A percentile compares a stretch with the other conserved stretches of the same genome.
These are phyloP conservation scores for Hycleus cichorii DNA, from an alignment of 1,140 invertebrate species.

Conservation along the genomic window DNA sequence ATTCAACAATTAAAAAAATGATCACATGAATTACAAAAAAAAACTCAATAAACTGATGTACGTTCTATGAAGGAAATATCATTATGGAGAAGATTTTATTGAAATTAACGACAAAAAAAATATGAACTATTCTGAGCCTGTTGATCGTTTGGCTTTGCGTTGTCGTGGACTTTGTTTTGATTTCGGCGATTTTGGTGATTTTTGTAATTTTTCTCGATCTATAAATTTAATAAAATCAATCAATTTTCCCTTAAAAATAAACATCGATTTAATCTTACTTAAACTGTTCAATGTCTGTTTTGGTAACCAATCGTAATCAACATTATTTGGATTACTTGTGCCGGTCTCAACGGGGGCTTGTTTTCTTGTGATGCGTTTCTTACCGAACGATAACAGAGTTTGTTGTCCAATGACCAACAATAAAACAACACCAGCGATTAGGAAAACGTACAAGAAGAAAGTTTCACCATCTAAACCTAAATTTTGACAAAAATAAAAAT, in stretches of 20 bases:
- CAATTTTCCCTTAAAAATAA: neutral
- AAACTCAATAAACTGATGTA: neutral
- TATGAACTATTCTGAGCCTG: constrained; percentile 53
- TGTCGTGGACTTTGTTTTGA: constrained; percentile 61
- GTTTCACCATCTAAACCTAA: constrained; percentile 89
- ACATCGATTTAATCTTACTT: constrained; percentile 54
- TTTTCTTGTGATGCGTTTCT: constrained; percentile 53
- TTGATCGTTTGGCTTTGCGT: constrained; percentile 62
- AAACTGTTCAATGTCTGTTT: constrained; percentile 76
- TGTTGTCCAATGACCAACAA: constrained; percentile 87
- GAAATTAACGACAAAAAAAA: neutral
- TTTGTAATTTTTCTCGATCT: constrained; percentile 42
- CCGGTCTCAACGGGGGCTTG: constrained; percentile 62
- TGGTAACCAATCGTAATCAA: constrained; percentile 98
- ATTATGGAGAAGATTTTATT: neutral
- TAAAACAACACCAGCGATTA: constrained; percentile 81
- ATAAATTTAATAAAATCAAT: constrained; percentile 14
- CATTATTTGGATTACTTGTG: constrained; percentile 81
- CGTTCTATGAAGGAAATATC: neutral
- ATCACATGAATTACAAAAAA: constrained; percentile 18
- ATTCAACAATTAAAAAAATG: constrained; percentile 19
- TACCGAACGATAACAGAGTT: constrained; percentile 71
- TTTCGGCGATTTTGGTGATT: constrained; percentile 40
- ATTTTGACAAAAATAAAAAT: constrained; percentile 13
- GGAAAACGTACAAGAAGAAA: constrained; percentile 93